A percentile compares a stretch with the other conserved stretches of the same genome.
Evolutionary conservation across 2,113 vertebrate species (phyloP).

Genomic region (Rostratula benghalensis): DNA sequence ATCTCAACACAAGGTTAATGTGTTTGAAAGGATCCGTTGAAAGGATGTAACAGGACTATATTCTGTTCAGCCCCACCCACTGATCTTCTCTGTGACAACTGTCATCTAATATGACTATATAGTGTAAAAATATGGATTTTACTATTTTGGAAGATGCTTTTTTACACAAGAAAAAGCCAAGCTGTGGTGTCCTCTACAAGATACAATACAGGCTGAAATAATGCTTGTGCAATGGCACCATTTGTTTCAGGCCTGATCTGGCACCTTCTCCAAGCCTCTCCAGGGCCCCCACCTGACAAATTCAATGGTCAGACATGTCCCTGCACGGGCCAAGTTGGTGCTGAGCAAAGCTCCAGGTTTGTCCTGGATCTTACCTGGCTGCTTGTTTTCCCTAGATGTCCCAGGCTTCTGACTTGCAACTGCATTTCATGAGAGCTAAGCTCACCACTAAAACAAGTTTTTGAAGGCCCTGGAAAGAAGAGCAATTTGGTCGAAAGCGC

Average conservation of each 20-base stretch:
- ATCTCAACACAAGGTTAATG: not conserved
- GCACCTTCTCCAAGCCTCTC: not conserved
- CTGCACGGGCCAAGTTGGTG: not conserved
- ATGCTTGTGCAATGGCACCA: accelerated
- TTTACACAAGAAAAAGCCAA: not conserved
- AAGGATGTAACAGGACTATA: not conserved
- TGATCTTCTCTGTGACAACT: not conserved
- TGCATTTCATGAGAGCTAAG: accelerated
- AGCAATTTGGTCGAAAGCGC: not conserved
- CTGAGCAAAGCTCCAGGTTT: not conserved
- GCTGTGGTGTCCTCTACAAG: not conserved
- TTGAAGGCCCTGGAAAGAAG: not conserved
- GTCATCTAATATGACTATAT: not conserved
- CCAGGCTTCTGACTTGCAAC: accelerated
- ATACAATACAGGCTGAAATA: not conserved
- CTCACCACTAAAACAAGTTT: not conserved
- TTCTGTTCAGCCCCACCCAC: not conserved
- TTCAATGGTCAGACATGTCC: accelerated
- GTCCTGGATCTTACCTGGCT: not conserved
- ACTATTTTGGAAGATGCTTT: not conserved
- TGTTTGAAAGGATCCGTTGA: not conserved
- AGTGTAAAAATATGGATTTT: not conserved
- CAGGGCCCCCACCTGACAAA: too few species aligned
- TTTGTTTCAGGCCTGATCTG: not conserved
- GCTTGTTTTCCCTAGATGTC: not conserved